These are phyloP conservation scores for Heliornis fulica DNA, from an alignment of 2,113 vertebrate genomes.

Conservation along the genomic window DNA sequence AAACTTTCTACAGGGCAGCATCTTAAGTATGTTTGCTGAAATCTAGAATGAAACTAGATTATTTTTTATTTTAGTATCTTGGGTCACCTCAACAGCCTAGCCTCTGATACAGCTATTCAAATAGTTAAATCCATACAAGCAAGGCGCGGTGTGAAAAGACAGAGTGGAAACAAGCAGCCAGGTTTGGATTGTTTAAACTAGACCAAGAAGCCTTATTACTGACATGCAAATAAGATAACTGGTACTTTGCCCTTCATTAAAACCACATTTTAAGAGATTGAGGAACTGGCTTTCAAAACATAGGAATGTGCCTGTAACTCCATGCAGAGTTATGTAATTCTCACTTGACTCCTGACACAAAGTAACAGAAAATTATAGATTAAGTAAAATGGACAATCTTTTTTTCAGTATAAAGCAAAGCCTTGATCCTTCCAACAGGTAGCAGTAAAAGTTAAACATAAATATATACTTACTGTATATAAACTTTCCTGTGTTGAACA, in stretches of 20 bases:
- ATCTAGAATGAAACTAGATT: not conserved
- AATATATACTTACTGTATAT: slow-evolving; percentile 88
- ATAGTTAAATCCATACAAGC: not conserved
- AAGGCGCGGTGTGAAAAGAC: not conserved
- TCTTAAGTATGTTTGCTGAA: not conserved
- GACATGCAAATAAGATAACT: not conserved
- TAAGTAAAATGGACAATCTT: not conserved
- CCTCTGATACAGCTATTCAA: not conserved
- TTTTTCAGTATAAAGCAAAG: not conserved
- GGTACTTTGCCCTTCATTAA: not conserved
- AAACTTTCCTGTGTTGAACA: slow-evolving; percentile 93
- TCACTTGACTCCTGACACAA: rapidly evolving
- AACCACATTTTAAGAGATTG: not conserved
- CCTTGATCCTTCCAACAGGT: not conserved
- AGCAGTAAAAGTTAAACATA: not conserved
- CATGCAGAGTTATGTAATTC: not conserved
- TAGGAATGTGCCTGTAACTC: not conserved
- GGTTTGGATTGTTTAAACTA: not conserved
- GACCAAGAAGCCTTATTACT: not conserved
- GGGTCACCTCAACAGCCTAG: not conserved
- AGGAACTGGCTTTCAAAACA: not conserved
- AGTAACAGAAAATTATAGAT: not conserved
- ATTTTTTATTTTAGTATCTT: not conserved
- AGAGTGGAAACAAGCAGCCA: not conserved
- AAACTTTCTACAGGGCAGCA: not conserved